Base-by-base conservation (phyloP, 2,888 invertebrate species). In the Hyalella azteca region DNA sequence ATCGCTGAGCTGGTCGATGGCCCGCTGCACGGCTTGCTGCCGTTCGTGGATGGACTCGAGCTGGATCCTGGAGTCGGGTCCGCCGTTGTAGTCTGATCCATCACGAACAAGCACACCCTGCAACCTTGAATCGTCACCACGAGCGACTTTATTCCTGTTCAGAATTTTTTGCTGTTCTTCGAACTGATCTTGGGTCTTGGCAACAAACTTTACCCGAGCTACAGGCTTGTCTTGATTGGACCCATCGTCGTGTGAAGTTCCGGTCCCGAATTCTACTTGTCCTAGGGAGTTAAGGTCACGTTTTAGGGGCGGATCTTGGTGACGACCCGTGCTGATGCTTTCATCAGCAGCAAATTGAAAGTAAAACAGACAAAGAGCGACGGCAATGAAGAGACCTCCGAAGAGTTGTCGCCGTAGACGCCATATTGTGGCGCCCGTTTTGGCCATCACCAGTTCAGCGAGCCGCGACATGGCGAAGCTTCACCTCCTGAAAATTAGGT, bases 311-410 rank as follows among this genome's bases (percentile, higher is more conserved):
- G 45, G 26, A n/a, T 75, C 75, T 75, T 41, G 45, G 26, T 75
- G 75, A 22, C 75, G 40, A 3, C 13, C 66, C 11, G 66, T 13
- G 5, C 41, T 75, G 41, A 75, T 41, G 29, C 41, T 45, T 13
- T 45, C 75, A 32, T 75, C 45, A 26, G 75, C 75, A 1, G 75
- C 75, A 45, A 75, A 75, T 29, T 75, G 75, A 26, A 75, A 75
- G 75, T 75, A 75, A 39, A 75, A 75, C 41, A 75, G 75, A n/a
- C 75, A 75, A 45, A 75, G 75, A 26, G 75, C 75, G 26, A 75
- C 45, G 40, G 75, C 75, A 26, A 75, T 75, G 75, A 75, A 75
- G n/a, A 75, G 40, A 13, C 40, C 75, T 11, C 41, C 75, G 13
- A 75, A 41, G 29, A 75, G 36, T 29, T 75, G 75, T 19, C 75